A percentile compares a stretch with the other conserved stretches of the same genome.
These are phyloP conservation scores for Nymphicus hollandicus DNA, from an alignment of 2,113 vertebrate species.

Conservation along the genomic window DNA sequence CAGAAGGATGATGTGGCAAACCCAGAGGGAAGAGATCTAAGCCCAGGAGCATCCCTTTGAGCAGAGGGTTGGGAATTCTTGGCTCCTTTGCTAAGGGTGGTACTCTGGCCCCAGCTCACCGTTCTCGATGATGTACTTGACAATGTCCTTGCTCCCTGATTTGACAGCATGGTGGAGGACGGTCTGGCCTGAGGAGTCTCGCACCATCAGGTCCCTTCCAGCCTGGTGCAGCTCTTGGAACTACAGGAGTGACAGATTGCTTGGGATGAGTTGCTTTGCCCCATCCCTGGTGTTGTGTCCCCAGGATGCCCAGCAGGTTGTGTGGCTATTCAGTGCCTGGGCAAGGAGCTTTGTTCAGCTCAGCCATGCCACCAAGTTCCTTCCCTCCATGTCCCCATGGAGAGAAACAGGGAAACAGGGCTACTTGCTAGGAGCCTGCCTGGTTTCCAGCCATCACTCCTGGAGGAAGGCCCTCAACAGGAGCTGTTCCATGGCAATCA, in stretches of 20 bases:
- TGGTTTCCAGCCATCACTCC: neutral
- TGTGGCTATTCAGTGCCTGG: neutral
- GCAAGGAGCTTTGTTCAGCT: neutral
- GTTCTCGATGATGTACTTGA: conserved; percentile 88
- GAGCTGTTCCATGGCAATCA: neutral
- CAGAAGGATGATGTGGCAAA: neutral
- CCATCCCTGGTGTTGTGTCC: neutral
- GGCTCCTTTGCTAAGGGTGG: neutral
- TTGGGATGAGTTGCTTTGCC: neutral
- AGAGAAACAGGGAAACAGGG: neutral
- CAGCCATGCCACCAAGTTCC: neutral
- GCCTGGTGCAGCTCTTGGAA: conserved; percentile 85
- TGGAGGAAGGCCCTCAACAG: neutral
- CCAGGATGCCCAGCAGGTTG: neutral
- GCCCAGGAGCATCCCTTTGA: neutral
- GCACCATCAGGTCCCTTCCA: conserved; percentile 81
- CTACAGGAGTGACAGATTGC: conserved; percentile 65
- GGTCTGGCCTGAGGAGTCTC: conserved; percentile 80
- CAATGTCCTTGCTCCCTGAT: conserved; percentile 88
- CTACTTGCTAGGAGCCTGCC: neutral
- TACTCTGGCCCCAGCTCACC: conserved; percentile 69
- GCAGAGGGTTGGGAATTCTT: neutral
- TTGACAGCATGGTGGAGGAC: conserved; percentile 88
- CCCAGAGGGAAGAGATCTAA: neutral
- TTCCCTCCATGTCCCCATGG: fast-evolving